These are phyloP conservation scores for Eulemur coronatus DNA, from an alignment of 2,797 vertebrate genomes.

Conservation along the genomic window DNA sequence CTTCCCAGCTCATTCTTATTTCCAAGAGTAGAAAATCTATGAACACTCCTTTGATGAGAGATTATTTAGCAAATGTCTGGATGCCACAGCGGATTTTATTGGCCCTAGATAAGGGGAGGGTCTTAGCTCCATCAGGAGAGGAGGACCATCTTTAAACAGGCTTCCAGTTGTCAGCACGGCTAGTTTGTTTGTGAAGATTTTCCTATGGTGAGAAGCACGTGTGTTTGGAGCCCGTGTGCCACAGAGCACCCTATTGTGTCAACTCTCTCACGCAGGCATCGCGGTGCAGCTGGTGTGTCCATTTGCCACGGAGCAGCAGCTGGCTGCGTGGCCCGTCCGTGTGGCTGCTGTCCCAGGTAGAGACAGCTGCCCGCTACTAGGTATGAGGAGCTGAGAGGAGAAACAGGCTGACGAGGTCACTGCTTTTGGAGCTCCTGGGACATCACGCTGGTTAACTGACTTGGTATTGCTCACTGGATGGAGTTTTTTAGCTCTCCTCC, in stretches of 20 bases:
- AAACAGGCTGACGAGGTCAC: conserved; percentile 9
- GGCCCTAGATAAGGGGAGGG: neutral
- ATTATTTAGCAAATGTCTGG: neutral
- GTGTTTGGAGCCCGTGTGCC: conserved; percentile 78
- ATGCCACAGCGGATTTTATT: neutral
- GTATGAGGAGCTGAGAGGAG: conserved; percentile 66
- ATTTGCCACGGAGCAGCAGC: conserved; percentile 89
- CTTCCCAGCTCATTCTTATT: neutral
- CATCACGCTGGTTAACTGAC: neutral
- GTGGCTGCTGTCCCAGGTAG: conserved; percentile 88
- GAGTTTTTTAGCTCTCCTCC: neutral
- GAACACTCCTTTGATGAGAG: neutral
- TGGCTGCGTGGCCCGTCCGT: conserved; percentile 84
- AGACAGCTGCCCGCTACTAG: conserved; percentile 88
- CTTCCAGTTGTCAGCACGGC: conserved; percentile 78
- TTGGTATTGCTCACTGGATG: neutral
- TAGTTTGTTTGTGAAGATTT: conserved; percentile 74
- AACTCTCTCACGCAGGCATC: conserved; percentile 72
- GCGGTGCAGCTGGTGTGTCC: conserved; percentile 88
- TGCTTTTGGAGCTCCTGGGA: neutral
- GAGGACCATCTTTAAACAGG: conserved; percentile 78
- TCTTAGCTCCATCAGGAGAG: neutral
- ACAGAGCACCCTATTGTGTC: conserved; percentile 86
- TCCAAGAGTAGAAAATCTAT: neutral
- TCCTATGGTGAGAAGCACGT: conserved; percentile 75